A percentile compares a stretch with the other conserved stretches of the same genome.
Evolutionary conservation across 2,797 vertebrate species (phyloP).

Genomic region (Urophycis tenuis): DNA sequence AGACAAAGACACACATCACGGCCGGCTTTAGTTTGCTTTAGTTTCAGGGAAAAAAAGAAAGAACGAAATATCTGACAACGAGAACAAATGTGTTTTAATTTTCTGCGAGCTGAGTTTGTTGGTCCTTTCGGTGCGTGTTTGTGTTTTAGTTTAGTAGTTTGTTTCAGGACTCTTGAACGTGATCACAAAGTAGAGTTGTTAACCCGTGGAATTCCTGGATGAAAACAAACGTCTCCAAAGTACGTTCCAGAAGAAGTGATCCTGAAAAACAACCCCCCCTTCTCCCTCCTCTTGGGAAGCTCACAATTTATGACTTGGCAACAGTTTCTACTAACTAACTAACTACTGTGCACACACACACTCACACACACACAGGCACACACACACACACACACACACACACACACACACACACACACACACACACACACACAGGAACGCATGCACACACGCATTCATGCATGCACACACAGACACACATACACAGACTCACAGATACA

Average conservation of each 20-base stretch:
- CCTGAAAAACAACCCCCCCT: slow-evolving; percentile 44
- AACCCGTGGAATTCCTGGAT: slow-evolving; percentile 22
- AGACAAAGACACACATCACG: slow-evolving; percentile 18
- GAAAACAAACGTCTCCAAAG: slow-evolving; percentile 17
- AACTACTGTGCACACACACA: neutral
- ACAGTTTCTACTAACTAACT: neutral
- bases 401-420: too few species aligned
- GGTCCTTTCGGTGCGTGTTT: neutral
- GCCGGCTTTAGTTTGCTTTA: slow-evolving; percentile 8
- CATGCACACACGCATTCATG: too few species aligned
- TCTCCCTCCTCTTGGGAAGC: slow-evolving; percentile 37
- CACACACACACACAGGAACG: too few species aligned
- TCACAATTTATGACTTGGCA: slow-evolving; percentile 28
- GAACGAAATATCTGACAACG: neutral
- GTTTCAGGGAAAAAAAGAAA: neutral
- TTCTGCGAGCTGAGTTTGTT: neutral
- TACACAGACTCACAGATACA: too few species aligned
- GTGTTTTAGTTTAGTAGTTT: neutral
- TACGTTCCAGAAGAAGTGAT: slow-evolving; percentile 33
- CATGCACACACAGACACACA: too few species aligned
- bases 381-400: too few species aligned
- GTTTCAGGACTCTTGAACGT: slow-evolving; percentile 4
- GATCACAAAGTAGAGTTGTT: slow-evolving; percentile 6
- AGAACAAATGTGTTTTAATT: neutral
- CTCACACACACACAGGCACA: neutral